phyloP scores from a whole-genome alignment of 2,113 vertebrate genomes.

The Drymodes brunneopygia region DNA sequence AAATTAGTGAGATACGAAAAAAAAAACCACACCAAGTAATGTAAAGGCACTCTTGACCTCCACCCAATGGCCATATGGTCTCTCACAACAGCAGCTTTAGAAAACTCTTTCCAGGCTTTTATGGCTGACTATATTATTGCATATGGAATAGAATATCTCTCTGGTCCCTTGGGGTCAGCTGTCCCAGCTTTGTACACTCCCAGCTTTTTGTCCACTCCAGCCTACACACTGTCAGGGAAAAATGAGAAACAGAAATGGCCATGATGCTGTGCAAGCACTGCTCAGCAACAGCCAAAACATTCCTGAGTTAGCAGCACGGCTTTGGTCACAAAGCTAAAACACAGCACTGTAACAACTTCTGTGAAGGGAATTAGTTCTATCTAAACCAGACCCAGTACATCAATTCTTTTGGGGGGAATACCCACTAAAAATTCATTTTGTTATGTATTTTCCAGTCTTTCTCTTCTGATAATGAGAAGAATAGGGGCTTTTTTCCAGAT shows the following conservation, averaged over 20 bases:
- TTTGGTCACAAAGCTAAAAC: not conserved
- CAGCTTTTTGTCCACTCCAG: not conserved
- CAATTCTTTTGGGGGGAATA: not conserved
- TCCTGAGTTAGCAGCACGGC: rapidly evolving
- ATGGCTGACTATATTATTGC: not conserved
- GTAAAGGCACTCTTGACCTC: not conserved
- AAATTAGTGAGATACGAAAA: not conserved
- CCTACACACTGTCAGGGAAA: not conserved
- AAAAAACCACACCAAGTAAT: not conserved
- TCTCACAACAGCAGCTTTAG: not conserved
- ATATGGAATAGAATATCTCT: not conserved
- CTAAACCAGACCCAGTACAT: not conserved
- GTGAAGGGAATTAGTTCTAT: not conserved
- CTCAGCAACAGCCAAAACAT: not conserved
- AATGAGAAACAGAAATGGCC: not conserved
- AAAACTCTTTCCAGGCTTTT: not conserved
- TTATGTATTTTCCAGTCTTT: not conserved
- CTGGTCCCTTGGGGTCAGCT: not conserved
- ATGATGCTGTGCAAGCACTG: not conserved
- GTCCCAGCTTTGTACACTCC: not conserved
- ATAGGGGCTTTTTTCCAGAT: not conserved
- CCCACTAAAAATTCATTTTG: not conserved
- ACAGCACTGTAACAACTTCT: not conserved
- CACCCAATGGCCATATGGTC: no score
- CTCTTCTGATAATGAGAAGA: not conserved